Evolutionary conservation across 2,797 vertebrate species (phyloP).

Genomic region (Apogon hyalosoma): DNA sequence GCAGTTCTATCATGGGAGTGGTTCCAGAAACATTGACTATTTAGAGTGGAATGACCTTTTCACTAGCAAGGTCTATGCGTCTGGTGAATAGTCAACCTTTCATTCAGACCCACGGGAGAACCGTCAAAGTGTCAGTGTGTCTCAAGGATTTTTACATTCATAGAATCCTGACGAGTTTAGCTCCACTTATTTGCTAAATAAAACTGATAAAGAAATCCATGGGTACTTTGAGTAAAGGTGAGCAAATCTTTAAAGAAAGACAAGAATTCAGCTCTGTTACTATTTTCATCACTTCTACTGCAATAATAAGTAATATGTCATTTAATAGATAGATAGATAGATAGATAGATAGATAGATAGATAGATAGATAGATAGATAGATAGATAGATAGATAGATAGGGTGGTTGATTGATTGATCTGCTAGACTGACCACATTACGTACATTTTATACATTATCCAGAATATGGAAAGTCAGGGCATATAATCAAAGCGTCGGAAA

Average conservation of each 20-base stretch:
- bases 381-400: too few species aligned
- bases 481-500: too few species aligned
- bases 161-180: conserved; percentile 51
- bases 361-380: too few species aligned
- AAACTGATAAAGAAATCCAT: not conserved
- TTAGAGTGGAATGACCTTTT: conserved; percentile 74
- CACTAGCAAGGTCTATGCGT: conserved; percentile 58
- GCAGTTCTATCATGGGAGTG: conserved; percentile 68
- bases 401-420: too few species aligned
- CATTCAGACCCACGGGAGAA: conserved; percentile 53
- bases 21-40: conserved; percentile 62
- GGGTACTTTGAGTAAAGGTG: not conserved
- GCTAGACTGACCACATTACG: too few species aligned
- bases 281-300: not conserved
- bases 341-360: too few species aligned
- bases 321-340: too few species aligned
- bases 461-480: too few species aligned
- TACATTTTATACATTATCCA: too few species aligned
- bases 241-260: not conserved
- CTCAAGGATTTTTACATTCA: conserved; percentile 37
- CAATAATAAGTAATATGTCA: too few species aligned
- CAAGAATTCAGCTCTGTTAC: not conserved
- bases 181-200: conserved; percentile 9
- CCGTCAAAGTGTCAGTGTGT: conserved; percentile 39
- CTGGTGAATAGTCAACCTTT: conserved; percentile 74